Evolutionary conservation across 2,888 invertebrate species (phyloP).

Genomic region (Philaethria dido): DNA sequence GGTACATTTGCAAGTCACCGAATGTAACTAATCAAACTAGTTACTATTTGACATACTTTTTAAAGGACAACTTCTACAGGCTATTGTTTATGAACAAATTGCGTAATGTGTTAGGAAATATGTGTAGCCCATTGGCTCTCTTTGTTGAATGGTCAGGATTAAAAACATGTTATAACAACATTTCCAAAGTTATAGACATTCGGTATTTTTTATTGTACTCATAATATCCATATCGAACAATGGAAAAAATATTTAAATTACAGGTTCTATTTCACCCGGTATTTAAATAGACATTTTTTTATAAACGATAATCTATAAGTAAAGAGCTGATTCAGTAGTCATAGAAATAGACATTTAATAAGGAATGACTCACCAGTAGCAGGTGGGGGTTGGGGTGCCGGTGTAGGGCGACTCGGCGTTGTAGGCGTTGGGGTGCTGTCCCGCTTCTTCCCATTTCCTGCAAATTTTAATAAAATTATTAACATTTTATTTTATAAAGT

Average conservation of each 20-base stretch:
- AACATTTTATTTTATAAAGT: background rate
- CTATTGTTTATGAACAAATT: constrained; percentile 66
- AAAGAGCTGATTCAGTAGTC: background rate
- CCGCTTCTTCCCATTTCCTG: constrained; percentile 82
- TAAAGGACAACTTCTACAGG: constrained; percentile 68
- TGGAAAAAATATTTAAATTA: background rate
- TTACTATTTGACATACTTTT: constrained; percentile 69
- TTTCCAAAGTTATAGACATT: no score
- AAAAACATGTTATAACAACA: background rate
- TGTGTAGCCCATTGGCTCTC: background rate
- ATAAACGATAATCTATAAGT: background rate
- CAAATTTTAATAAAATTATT: constrained; percentile 45
- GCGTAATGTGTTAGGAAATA: constrained; percentile 57
- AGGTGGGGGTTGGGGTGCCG: constrained; percentile 66
- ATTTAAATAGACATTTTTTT: no score
- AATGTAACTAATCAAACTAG: constrained; percentile 56
- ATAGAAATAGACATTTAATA: background rate
- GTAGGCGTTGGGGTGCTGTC: constrained; percentile 70
- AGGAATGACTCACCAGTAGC: constrained; percentile 69
- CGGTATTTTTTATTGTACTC: background rate
- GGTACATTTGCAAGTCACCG: constrained; percentile 28
- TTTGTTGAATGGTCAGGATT: background rate
- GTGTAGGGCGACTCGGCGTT: constrained; percentile 65
- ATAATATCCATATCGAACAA: background rate
- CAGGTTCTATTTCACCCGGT: background rate